Evolutionary conservation across 2,113 vertebrate species (phyloP).

Genomic region (Catagonus wagneri): DNA sequence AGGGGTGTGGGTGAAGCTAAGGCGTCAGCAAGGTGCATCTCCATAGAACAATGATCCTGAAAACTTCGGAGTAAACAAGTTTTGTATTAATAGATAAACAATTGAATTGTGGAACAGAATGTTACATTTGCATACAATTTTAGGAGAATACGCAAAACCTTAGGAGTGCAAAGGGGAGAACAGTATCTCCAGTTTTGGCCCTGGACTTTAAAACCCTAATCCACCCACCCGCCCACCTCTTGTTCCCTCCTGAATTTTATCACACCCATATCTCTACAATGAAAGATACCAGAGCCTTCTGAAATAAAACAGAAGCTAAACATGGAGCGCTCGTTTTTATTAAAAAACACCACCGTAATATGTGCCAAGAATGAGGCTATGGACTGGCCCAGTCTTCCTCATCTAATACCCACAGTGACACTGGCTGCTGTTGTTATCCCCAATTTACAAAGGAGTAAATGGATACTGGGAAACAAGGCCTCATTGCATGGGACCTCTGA

Average conservation of each 20-base stretch:
- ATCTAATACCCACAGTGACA: background rate
- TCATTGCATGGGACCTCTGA: background rate
- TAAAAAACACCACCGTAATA: background rate
- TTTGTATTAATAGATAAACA: background rate
- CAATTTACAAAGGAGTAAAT: constrained; percentile 5
- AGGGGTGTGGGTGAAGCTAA: background rate
- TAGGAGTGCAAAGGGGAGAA: background rate
- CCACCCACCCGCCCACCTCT: background rate
- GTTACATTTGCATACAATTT: constrained; percentile 4
- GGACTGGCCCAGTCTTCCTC: background rate
- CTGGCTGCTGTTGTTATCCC: background rate
- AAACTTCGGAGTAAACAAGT: background rate
- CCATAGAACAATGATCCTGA: background rate
- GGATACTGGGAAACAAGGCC: background rate
- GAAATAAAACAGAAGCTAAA: background rate
- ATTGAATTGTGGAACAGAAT: background rate
- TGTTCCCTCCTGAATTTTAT: background rate
- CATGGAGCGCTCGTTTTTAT: background rate
- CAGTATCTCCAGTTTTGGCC: background rate
- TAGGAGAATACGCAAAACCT: constrained; percentile 5
- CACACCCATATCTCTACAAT: background rate
- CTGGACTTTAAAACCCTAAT: constrained; percentile 16
- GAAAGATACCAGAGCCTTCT: background rate
- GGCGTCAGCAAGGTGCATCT: background rate
- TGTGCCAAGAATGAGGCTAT: background rate